These are phyloP conservation scores for Lepus townsendii DNA, from an alignment of 2,797 vertebrate genomes.

Conservation along the genomic window DNA sequence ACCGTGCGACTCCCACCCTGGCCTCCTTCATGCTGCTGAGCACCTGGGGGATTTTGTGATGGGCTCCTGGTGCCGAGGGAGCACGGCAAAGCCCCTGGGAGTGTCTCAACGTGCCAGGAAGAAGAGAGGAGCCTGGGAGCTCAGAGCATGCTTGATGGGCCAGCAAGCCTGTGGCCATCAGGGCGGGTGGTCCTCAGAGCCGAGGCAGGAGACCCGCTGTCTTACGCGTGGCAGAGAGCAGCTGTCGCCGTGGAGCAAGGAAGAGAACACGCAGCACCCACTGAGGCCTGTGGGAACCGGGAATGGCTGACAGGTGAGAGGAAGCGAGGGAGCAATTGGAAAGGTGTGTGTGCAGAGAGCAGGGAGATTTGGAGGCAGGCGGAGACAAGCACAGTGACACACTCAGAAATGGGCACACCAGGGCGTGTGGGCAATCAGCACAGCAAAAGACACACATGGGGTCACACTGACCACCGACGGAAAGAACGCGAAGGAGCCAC, in stretches of 20 bases:
- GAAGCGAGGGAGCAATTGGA: not conserved
- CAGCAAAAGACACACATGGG: not conserved
- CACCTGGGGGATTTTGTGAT: not conserved
- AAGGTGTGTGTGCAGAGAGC: not conserved
- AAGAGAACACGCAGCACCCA: not conserved
- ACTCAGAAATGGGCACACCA: not conserved
- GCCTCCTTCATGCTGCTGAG: not conserved
- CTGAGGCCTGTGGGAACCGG: not conserved
- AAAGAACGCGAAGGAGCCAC: no score
- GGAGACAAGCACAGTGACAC: not conserved
- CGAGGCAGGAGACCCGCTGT: not conserved
- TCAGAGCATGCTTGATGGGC: not conserved
- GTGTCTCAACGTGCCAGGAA: not conserved
- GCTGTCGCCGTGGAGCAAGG: not conserved
- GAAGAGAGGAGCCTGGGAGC: not conserved
- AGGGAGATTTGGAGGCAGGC: not conserved
- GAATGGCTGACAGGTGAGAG: not conserved
- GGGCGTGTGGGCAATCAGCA: accelerated
- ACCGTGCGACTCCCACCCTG: not conserved
- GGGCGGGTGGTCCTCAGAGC: not conserved
- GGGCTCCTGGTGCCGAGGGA: not conserved
- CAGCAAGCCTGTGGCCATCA: not conserved
- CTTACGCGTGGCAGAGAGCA: not conserved
- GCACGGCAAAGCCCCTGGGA: accelerated
- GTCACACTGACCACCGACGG: accelerated